A percentile compares a stretch with the other conserved stretches of the same genome.
Conservation (phyloP, 2,888 invertebrate species). For the Athrips mouffetella region DNA sequence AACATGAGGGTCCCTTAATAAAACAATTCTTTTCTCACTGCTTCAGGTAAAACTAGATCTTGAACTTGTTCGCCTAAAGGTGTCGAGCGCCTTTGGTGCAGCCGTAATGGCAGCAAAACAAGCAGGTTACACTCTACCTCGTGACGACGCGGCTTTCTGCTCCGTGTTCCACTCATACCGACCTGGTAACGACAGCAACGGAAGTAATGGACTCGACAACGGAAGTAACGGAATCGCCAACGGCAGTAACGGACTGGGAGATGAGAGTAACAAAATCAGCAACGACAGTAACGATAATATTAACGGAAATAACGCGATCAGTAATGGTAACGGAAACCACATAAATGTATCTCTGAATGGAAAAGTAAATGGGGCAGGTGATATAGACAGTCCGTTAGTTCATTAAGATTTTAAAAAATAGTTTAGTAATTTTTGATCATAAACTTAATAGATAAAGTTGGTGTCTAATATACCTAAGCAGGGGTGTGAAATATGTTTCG, state of each 20-base stretch:
- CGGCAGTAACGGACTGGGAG: background rate
- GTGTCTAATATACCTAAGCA: too few species aligned
- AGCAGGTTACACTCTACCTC: slow-evolving; percentile 79
- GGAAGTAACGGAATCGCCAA: background rate
- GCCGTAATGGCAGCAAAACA: slow-evolving; percentile 89
- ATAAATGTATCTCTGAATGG: background rate
- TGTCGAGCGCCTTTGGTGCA: slow-evolving; percentile 90
- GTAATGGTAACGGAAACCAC: background rate
- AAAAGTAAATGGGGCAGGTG: background rate
- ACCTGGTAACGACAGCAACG: slow-evolving; percentile 23
- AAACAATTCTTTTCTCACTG: slow-evolving; percentile 11
- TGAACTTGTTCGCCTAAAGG: slow-evolving; percentile 82
- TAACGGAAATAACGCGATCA: background rate
- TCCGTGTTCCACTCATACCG: slow-evolving; percentile 80
- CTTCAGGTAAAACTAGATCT: slow-evolving; percentile 65
- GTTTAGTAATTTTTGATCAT: background rate
- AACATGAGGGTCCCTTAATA: too few species aligned
- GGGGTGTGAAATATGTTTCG: too few species aligned
- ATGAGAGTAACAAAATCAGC: background rate
- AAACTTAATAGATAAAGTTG: too few species aligned
- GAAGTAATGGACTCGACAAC: background rate
- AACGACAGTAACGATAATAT: background rate
- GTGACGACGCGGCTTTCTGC: slow-evolving; percentile 85
- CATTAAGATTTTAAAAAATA: background rate
- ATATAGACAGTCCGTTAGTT: background rate